These are phyloP conservation scores for Hippocampus guttulatus DNA, from an alignment of 2,113 vertebrate species.

Conservation along the genomic window DNA sequence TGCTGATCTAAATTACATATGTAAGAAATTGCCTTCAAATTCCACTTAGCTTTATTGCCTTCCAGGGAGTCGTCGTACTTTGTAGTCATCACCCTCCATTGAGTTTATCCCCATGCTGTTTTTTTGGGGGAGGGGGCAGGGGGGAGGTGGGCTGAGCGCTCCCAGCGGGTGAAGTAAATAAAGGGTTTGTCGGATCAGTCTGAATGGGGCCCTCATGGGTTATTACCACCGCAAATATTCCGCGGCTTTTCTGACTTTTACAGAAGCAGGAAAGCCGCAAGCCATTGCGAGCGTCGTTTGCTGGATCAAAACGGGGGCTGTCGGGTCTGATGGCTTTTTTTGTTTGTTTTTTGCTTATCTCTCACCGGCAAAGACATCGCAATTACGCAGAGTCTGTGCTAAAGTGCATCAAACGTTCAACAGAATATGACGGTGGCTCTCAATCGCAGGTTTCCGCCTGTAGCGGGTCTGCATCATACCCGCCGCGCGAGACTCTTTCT, in stretches of 20 bases:
- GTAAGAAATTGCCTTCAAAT: background rate
- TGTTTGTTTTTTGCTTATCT: background rate
- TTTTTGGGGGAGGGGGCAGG: background rate
- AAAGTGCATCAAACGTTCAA: too few relatives aligned
- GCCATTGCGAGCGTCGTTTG: background rate
- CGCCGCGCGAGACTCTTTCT: too few relatives aligned
- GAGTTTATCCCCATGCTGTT: slow-evolving; percentile 3
- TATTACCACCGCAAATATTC: slow-evolving; percentile 35
- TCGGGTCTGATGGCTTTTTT: background rate
- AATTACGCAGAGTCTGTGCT: too few relatives aligned
- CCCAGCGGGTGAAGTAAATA: slow-evolving; percentile 40
- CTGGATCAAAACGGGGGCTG: slow-evolving; percentile 4
- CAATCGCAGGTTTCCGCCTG: too few relatives aligned
- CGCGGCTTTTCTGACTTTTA: slow-evolving; percentile 15
- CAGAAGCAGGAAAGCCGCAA: slow-evolving; percentile 26
- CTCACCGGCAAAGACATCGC: too few relatives aligned
- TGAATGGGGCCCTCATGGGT: slow-evolving; percentile 30
- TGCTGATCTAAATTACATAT: background rate
- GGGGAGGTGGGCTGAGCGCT: slow-evolving; percentile 17
- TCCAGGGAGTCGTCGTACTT: background rate
- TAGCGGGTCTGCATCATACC: too few relatives aligned
- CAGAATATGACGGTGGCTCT: too few relatives aligned
- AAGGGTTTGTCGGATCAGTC: slow-evolving; percentile 32
- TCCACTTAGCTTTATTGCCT: background rate
- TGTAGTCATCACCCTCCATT: slow-evolving; percentile 5